A percentile compares a stretch with the other conserved stretches of the same genome.
phyloP scores from a whole-genome alignment of 2,888 invertebrate species.

The Emesis furor region DNA sequence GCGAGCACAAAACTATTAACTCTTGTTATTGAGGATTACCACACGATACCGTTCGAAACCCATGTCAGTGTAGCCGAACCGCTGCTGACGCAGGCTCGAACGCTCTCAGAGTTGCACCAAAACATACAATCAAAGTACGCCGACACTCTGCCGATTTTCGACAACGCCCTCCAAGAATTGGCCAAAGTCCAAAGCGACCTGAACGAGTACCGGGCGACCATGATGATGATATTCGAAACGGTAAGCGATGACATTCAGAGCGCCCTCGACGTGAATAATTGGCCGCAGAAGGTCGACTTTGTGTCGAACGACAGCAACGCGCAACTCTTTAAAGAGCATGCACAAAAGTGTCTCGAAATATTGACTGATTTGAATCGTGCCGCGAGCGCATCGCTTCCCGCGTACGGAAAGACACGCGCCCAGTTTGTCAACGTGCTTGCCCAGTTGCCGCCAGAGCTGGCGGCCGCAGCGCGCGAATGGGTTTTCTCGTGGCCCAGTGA shows the following conservation, averaged over 20 bases:
- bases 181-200: conserved; percentile 6
- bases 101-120: neutral
- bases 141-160: neutral
- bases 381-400: neutral
- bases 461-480: too few species aligned
- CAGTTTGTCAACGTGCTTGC: too few species aligned
- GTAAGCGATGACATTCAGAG: conserved; percentile 14
- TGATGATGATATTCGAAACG: conserved; percentile 8
- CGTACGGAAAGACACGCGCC: neutral
- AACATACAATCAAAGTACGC: conserved; percentile 15
- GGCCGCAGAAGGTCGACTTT: too few species aligned
- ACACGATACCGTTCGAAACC: conserved; percentile 1
- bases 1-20: conserved; percentile 9
- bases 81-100: conserved; percentile 13
- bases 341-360: too few species aligned
- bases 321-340: too few species aligned
- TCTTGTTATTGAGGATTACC: conserved; percentile 12
- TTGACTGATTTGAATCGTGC: too few species aligned
- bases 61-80: conserved; percentile 6
- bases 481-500: too few species aligned
- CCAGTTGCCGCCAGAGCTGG: too few species aligned
- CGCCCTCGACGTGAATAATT: neutral
- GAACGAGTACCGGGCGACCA: conserved; percentile 14
- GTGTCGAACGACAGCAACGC: too few species aligned
- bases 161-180: neutral